Conservation (phyloP, 2,888 invertebrate genomes). For the Watsonalla binaria region DNA sequence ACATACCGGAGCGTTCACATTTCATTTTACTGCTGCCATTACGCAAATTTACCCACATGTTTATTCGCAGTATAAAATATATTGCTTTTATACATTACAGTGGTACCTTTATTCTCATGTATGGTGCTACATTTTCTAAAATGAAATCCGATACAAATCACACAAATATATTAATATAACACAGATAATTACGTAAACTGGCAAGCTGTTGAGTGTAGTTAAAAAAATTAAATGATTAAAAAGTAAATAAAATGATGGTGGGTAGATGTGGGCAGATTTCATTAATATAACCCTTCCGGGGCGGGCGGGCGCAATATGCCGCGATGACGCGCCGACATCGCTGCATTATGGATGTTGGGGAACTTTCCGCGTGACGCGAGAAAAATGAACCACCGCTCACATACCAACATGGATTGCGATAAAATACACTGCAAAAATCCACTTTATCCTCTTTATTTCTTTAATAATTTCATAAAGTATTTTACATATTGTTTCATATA, state of each 20-base stretch:
- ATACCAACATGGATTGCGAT: slow-evolving; percentile 56
- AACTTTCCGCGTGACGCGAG: slow-evolving; percentile 72
- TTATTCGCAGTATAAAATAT: slow-evolving; percentile 75
- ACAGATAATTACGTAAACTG: no score
- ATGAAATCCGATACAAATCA: neutral
- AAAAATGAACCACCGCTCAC: slow-evolving; percentile 71
- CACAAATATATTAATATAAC: no score
- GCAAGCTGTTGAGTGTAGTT: no score
- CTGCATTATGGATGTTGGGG: slow-evolving; percentile 73
- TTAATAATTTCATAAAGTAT: no score
- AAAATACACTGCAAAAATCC: slow-evolving; percentile 48
- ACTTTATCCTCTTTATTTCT: neutral
- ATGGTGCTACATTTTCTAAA: slow-evolving; percentile 13
- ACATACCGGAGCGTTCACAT: slow-evolving; percentile 26
- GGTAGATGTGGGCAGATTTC: slow-evolving; percentile 30
- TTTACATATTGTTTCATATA: no score
- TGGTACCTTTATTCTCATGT: slow-evolving; percentile 28
- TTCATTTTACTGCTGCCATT: slow-evolving; percentile 67
- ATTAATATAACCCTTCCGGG: slow-evolving; percentile 66
- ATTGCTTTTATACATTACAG: slow-evolving; percentile 47
- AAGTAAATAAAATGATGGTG: neutral
- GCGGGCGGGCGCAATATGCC: slow-evolving; percentile 52
- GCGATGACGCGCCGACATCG: slow-evolving; percentile 74
- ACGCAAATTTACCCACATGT: slow-evolving; percentile 76
- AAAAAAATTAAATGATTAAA: no score